Percentiles rank a stretch among this genome's conserved stretches.
These are phyloP conservation scores for Grantiella picta DNA, from an alignment of 2,113 vertebrate genomes.

Conservation along the genomic window DNA sequence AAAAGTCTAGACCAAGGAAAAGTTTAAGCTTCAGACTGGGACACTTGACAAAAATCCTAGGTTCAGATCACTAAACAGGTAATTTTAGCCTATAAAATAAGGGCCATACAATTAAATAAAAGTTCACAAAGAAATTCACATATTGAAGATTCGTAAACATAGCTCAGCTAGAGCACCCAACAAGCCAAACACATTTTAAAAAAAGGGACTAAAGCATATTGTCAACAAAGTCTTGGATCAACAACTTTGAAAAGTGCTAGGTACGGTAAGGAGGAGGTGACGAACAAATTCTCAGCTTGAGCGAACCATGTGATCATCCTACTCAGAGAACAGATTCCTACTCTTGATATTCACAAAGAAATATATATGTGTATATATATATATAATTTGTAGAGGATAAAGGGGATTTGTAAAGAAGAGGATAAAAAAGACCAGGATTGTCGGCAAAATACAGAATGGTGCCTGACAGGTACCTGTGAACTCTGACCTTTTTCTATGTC, in stretches of 20 bases:
- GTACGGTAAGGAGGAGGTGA: not conserved
- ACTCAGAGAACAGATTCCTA: not conserved
- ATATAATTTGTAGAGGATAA: not conserved
- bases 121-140: not conserved
- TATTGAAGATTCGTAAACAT: not conserved
- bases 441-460: not conserved
- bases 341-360: not conserved
- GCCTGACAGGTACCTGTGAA: not conserved
- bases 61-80: not conserved
- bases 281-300: not conserved
- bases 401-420: not conserved
- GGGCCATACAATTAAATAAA: not conserved
- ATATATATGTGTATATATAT: too few relatives aligned
- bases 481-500: not conserved
- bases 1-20: not conserved
- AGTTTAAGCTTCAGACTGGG: rapidly evolving
- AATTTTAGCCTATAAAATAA: not conserved
- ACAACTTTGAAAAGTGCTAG: not conserved
- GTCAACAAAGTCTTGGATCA: not conserved
- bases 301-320: not conserved
- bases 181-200: not conserved
- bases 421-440: not conserved
- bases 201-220: not conserved
- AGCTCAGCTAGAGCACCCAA: not conserved
- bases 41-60: not conserved